Evolutionary conservation across 2,113 vertebrate species (phyloP), one percentile per base, ranked within the genome.

Genomic region (Solea solea): DNA sequence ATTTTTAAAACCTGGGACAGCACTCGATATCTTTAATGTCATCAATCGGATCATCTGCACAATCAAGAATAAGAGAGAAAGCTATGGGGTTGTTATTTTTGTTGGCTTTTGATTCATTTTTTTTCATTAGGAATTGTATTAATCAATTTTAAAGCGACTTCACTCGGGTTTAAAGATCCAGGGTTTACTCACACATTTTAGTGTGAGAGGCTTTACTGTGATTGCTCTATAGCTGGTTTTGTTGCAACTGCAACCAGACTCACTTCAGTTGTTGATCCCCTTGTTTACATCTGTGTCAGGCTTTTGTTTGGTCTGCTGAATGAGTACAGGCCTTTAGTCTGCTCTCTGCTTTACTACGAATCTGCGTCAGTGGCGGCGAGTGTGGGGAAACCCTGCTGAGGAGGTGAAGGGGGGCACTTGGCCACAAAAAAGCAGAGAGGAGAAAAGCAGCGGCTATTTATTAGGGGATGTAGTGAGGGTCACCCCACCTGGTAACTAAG

Each of bases 401-500:
- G 70, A 80, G 72, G 78, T 77, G 71, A 81, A 50, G 67, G 54
- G 54, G 74, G 72, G 72, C 42, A 27, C 46, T 50, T 48, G 68
- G 60, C 16, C 66, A 61, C 67, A 82, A 25, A 76, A 51, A 64
- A 75, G 46, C 45, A 61, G 63, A 65, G 44, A 16, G 54, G 62
- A 80, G 64, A 66, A 68, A 69, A 59, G 27, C 14, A 16, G 50
- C 21, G 1, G 66, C 10, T 69, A 62, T 79, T 63, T 74, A 69
- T 34, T 62, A 9, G 16, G 49, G 14, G 15, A 15, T 69, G 34
- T 51, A 64, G 53, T 62, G 64, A 80, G 88, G 86, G 85, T 89
- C 82, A 85, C 77, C 74, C 88, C 87, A 90, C 87, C 87, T 88
- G 90, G 85, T 78, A 83, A 86, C 85, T 68, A 66, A 90, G 87